A percentile compares a stretch with the other conserved stretches of the same genome.
phyloP scores from a whole-genome alignment of 2,797 vertebrate genomes.

The Delichon dasypus region DNA sequence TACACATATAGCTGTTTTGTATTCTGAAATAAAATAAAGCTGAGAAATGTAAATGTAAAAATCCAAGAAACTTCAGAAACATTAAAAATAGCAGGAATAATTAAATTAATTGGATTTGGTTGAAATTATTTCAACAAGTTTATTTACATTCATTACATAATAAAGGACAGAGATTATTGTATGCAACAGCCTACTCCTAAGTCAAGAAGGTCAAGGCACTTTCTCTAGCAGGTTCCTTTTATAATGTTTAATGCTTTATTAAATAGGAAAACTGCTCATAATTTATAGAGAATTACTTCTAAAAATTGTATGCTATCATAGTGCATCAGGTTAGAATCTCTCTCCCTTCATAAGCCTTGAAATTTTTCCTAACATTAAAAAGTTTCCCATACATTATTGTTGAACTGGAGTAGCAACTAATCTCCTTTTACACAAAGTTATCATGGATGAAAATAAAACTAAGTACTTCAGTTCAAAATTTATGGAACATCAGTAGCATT shows the following conservation, averaged over 20 bases:
- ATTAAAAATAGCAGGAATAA: neutral
- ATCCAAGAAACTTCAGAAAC: neutral
- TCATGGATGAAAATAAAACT: neutral
- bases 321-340: neutral
- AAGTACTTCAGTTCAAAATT: neutral
- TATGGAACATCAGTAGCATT: neutral
- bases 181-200: neutral
- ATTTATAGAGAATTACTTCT: neutral
- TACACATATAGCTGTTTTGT: neutral
- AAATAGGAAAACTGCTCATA: neutral
- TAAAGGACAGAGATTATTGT: neutral
- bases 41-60: neutral
- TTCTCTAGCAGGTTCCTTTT: neutral
- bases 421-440: neutral
- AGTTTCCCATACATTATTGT: neutral
- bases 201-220: neutral
- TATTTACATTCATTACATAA: neutral
- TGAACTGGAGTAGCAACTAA: neutral
- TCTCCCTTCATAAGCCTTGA: neutral
- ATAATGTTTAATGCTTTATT: neutral
- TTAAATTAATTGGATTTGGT: rapidly evolving
- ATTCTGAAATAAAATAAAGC: neutral
- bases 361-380: neutral
- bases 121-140: neutral
- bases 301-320: neutral